Evolutionary conservation across 2,888 invertebrate species (phyloP), one percentile per base, ranked within the genome.

Genomic region (Mythimna ferrago): DNA sequence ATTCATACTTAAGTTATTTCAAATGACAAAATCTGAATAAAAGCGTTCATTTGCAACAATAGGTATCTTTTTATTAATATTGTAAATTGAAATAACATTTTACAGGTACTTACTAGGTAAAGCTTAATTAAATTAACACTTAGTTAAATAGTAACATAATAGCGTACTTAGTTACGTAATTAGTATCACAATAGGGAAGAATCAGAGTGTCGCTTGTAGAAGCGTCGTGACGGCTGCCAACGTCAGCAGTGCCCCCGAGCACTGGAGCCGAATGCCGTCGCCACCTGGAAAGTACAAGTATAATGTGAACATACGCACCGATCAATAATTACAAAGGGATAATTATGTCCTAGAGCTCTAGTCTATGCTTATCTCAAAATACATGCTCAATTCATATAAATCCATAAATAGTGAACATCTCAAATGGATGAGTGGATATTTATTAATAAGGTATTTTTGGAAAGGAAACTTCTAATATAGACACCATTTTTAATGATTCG

Each of bases 101-200:
- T 63, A 71, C 68, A 80, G 57, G 68, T 78, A 83, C 76, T 70
- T 76, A 78, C 57, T 69, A 79, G 79, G 85, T 80, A 88, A 86
- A 82, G 73, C 82, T 86, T 82, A 84, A 83, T 86, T 82, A 81
- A 82, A 85, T 85, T 85, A 88, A 89, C 85, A 87, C 86, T 90
- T 80, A 87, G 70, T 82, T 82, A 83, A 80, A 81, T 73, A 61
- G 57, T 77, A 78, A 74, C 64, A 71, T 74, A 51, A 60, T 65
- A 76, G 53, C 68, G 44, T 79, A n/a, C n/a, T n/a, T n/a, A 79
- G 48, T 77, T 76, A 81, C 76, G 73, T 86, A 80, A 88, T 91
- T 90, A 90, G 86, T 91, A 90, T 91, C 91, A 92, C 90, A 90
- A 83, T 79, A 69, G 75, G 77, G 62, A 68, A 57, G 56, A 62